Base-by-base conservation (phyloP, 2,797 vertebrate species). In the Echeneis naucrates region DNA sequence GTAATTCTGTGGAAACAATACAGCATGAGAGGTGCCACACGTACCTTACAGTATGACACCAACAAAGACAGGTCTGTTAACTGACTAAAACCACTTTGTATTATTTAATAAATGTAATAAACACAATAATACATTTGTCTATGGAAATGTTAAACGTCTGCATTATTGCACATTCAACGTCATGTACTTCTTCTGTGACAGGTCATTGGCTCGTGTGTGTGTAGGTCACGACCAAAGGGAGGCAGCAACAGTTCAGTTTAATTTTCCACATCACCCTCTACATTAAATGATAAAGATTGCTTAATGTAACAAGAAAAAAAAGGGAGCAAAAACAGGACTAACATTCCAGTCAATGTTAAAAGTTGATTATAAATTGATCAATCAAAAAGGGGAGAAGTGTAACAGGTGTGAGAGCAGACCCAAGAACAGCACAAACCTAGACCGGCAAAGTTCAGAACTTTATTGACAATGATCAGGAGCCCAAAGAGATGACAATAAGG, bases 351-450 rank as follows among this genome's bases (percentile, higher is more conserved):
- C 16, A 30, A 47, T 73, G 44, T 67, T 54, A n/a, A 27, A 30
- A 76, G 60, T 45, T 57, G 59, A 72, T 52, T 42, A 57, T 32
- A 57, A 55, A 53, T 59, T 26, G 30, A 57, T 77, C 45, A 44
- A 58, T 65, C 65, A 59, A 80, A 72, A 53, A 62, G 37, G 35
- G 47, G 45, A 38, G 56, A 51, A 76, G 76, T n/a, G n/a, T n/a
- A n/a, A n/a, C n/a, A n/a, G n/a, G n/a, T n/a, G n/a, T n/a, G n/a
- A n/a, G n/a, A n/a, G n/a, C n/a, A n/a, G n/a, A n/a, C n/a, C n/a
- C n/a, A n/a, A n/a, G n/a, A n/a, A n/a, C n/a, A n/a, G n/a, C n/a
- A n/a, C n/a, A n/a, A n/a, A n/a, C n/a, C n/a, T n/a, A n/a, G n/a
- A n/a, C n/a, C n/a, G n/a, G n/a, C n/a, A n/a, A n/a, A n/a, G n/a